A percentile compares a stretch with the other conserved stretches of the same genome.
Conservation (phyloP, 2,797 vertebrate species). For the Neolamprologus multifasciatus region DNA sequence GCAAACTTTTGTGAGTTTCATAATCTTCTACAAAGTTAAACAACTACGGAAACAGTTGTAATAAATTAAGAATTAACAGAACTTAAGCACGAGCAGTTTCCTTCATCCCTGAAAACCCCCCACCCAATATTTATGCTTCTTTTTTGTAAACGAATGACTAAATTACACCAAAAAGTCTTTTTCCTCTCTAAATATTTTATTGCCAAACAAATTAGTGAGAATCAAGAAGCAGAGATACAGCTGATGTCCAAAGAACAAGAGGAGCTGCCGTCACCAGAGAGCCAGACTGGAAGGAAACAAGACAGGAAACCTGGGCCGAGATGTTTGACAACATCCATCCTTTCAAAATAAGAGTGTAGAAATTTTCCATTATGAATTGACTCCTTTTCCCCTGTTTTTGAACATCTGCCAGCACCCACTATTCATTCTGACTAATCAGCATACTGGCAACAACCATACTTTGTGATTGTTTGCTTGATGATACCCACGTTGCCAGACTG, state of each 20-base stretch:
- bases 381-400: background rate
- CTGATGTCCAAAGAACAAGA: background rate
- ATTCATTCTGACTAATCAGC: background rate
- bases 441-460: background rate
- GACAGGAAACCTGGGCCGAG: fast-evolving
- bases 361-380: background rate
- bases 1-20: background rate
- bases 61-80: background rate
- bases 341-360: background rate
- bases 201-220: background rate
- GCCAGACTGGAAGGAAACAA: background rate
- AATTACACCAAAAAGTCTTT: background rate
- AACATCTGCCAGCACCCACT: background rate
- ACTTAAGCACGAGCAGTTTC: background rate
- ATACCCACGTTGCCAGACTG: background rate
- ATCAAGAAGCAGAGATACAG: background rate
- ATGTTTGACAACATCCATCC: background rate
- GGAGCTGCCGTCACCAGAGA: background rate
- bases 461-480: background rate
- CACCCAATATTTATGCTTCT: background rate
- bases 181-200: background rate
- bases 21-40: background rate
- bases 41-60: background rate
- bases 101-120: background rate
- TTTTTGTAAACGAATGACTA: background rate